Evolutionary conservation across 2,797 vertebrate species (phyloP).

Genomic region (Sebastes matsubarae): DNA sequence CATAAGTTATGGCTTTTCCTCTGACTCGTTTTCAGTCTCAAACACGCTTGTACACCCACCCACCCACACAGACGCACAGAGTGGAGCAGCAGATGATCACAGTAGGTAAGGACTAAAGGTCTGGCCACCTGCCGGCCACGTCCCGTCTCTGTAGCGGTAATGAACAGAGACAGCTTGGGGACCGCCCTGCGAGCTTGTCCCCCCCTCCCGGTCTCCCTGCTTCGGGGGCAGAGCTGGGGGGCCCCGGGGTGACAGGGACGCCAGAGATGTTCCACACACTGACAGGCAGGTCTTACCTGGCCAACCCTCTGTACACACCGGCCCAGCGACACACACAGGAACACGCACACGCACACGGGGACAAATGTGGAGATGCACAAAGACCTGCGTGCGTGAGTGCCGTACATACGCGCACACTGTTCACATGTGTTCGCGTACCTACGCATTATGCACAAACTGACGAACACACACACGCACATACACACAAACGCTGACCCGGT

Average conservation of each 20-base stretch:
- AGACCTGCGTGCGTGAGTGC: constrained; percentile 16
- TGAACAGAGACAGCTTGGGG: constrained; percentile 97
- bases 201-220: constrained; percentile 75
- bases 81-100: constrained; percentile 87
- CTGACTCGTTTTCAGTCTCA: constrained; percentile 36
- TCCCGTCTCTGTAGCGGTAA: constrained; percentile 91
- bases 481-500: constrained; percentile 80
- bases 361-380: constrained; percentile 35
- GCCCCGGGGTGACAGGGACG: constrained; percentile 88
- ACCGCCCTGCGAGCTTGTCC: constrained; percentile 85
- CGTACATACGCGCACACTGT: constrained; percentile 22
- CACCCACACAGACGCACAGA: constrained; percentile 34
- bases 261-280: constrained; percentile 89
- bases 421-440: constrained; percentile 42
- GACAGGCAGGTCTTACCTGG: constrained; percentile 89
- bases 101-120: constrained; percentile 89
- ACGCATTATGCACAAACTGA: constrained; percentile 28
- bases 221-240: constrained; percentile 81
- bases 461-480: constrained; percentile 29
- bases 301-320: constrained; percentile 77
- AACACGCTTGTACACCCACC: constrained; percentile 45
- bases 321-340: constrained; percentile 38
- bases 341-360: constrained; percentile 13
- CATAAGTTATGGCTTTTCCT: constrained; percentile 47
- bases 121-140: constrained; percentile 91